Evolutionary conservation across 2,797 vertebrate species (phyloP).

Genomic region (Eleutherodactylus coqui): DNA sequence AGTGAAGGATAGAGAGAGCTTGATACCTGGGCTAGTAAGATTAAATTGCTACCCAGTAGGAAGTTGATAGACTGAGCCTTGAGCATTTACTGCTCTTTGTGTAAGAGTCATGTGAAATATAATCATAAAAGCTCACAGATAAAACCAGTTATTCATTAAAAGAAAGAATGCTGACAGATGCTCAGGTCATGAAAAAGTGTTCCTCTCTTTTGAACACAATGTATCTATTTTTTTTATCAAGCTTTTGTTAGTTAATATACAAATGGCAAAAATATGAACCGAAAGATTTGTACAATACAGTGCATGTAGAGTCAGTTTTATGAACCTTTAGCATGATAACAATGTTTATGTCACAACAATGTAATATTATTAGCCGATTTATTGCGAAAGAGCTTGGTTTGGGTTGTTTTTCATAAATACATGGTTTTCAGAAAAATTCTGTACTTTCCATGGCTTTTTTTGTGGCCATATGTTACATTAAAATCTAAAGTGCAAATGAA

Average conservation of each 20-base stretch:
- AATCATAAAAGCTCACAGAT: neutral
- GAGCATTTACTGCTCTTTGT: constrained; percentile 9
- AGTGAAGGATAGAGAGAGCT: neutral
- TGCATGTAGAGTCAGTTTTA: no score
- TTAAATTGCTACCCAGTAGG: neutral
- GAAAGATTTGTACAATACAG: no score
- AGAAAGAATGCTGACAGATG: neutral
- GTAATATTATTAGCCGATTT: no score
- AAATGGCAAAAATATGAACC: neutral
- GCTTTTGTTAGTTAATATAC: neutral
- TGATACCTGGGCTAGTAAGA: constrained; percentile 1
- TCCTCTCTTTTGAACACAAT: neutral
- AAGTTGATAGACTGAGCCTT: neutral
- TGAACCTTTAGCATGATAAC: no score
- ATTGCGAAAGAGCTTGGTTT: no score
- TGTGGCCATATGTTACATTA: no score
- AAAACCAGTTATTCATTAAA: neutral
- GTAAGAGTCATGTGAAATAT: neutral
- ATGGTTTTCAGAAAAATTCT: no score
- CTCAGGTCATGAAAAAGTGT: neutral
- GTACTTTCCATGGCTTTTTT: no score
- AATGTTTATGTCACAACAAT: no score
- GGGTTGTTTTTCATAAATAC: no score
- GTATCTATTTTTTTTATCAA: neutral
- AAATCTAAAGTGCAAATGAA: no score